Percentiles rank a stretch among this genome's conserved stretches.
These are phyloP conservation scores for Macrobrachium nipponense DNA, from an alignment of 1,140 invertebrate species.

Conservation along the genomic window DNA sequence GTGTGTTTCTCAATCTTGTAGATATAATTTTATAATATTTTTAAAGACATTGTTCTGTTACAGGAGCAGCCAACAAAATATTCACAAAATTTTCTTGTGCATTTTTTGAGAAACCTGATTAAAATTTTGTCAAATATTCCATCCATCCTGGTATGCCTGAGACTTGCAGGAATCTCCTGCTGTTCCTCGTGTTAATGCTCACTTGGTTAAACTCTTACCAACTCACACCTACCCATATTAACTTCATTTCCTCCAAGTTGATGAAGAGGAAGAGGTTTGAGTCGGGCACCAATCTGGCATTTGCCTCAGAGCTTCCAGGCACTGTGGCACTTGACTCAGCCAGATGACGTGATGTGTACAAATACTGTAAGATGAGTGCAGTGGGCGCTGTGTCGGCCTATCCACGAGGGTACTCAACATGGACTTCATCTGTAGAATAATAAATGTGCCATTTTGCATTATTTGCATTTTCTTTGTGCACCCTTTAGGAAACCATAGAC, in stretches of 20 bases:
- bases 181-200: conserved; percentile 47
- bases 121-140: conserved; percentile 59
- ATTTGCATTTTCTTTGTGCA: neutral
- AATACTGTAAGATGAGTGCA: conserved; percentile 60
- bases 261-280: conserved; percentile 43
- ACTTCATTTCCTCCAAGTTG: conserved; percentile 39
- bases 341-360: conserved; percentile 61
- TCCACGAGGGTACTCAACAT: conserved; percentile 62
- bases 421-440: conserved; percentile 63
- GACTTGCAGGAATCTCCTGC: conserved; percentile 44
- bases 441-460: conserved; percentile 63
- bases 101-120: conserved; percentile 58
- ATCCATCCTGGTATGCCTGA: conserved; percentile 61
- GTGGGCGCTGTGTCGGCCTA: conserved; percentile 61
- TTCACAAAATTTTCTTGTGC: conserved; percentile 59
- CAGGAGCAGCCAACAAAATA: conserved; percentile 60
- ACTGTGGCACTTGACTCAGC: conserved; percentile 59
- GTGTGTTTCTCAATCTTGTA: conserved; percentile 57
- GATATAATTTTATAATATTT: conserved; percentile 54
- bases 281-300: conserved; percentile 54
- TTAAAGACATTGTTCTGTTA: conserved; percentile 55
- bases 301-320: conserved; percentile 61
- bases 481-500: neutral
- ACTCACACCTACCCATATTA: conserved; percentile 47
- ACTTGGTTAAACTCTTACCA: conserved; percentile 39